Evolutionary conservation across 2,113 vertebrate genomes (phyloP), one percentile per base, ranked within the genome.

Genomic region (Syngnathus scovelli): DNA sequence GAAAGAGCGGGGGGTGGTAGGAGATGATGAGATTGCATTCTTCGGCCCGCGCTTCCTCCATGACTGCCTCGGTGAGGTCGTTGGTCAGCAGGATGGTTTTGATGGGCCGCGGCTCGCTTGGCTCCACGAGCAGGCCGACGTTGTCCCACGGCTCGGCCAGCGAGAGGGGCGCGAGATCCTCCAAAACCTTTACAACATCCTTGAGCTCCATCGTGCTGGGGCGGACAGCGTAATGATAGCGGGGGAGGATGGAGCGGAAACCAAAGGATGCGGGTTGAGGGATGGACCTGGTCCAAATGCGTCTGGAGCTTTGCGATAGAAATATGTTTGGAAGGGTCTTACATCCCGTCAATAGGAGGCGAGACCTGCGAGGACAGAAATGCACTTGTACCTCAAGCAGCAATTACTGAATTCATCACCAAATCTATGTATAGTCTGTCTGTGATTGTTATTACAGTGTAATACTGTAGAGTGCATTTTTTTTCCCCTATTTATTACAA

Each of bases 131-230:
- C 33, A 99, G 82, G 2, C 97, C 96, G 1, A 99, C 96, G 0
- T 98, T 98, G 88, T 99, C 96, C 96, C 97, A 99, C 7, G 92
- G 92, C 77, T 95, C 96, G 0, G 97, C 97, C 75, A 98, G 88
- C 0, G 93, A 90, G 18, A 92, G 91, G 0, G 95, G 90, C 13
- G 95, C 95, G 0, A 98, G 92, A 73, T 90, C 82, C 61, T 94
- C 91, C 60, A 99, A 79, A 58, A 92, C 89, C 41, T 90, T 79
- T 38, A 98, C 80, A 12, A 98, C 85, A 3, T 89, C 78, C 58
- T 89, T 69, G 19, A 98, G 84, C 41, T 98, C 80, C 97, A 99
- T 98, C 2, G 5, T 36, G 60, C 39, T 41, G 36, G 61, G 58
- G 61, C 0, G 49, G 67, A 23, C 77, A 66, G 51, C 18, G n/a